phyloP scores from a whole-genome alignment of 2,888 invertebrate species.

The Zeuzera pyrina region DNA sequence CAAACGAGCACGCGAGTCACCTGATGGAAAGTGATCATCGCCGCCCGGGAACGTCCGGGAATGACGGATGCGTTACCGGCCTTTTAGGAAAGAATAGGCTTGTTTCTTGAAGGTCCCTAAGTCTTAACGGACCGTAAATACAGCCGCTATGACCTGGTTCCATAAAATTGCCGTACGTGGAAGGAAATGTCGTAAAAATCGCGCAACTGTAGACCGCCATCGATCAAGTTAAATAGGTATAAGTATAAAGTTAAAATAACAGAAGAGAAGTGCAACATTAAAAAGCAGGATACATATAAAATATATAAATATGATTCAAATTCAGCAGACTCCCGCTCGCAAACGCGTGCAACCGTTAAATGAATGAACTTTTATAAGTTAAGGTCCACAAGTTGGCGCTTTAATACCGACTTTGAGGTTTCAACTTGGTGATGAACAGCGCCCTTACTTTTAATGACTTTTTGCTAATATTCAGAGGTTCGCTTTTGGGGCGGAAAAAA shows the following conservation, averaged over 20 bases:
- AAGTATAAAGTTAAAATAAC: background rate
- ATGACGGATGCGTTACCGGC: too few species aligned
- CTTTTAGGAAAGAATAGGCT: too few species aligned
- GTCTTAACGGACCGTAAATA: too few species aligned
- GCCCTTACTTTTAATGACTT: slow-evolving; percentile 71
- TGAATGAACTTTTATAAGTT: slow-evolving; percentile 72
- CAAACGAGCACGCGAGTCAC: too few species aligned
- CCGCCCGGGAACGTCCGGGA: too few species aligned
- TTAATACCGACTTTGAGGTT: slow-evolving; percentile 64
- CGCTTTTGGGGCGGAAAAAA: slow-evolving; percentile 43
- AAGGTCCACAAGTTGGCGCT: slow-evolving; percentile 48
- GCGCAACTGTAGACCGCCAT: too few species aligned
- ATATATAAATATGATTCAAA: slow-evolving; percentile 39
- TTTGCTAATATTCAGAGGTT: slow-evolving; percentile 65
- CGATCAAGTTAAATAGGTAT: too few species aligned
- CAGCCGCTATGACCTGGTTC: too few species aligned
- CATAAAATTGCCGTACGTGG: too few species aligned
- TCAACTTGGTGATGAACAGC: slow-evolving; percentile 59
- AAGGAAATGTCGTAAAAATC: too few species aligned
- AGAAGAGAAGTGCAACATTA: background rate
- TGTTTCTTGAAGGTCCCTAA: too few species aligned
- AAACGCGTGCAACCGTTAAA: slow-evolving; percentile 65
- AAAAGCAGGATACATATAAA: background rate
- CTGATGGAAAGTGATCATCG: too few species aligned
- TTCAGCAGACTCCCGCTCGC: slow-evolving; percentile 35